A percentile compares a stretch with the other conserved stretches of the same genome.
Conservation (phyloP, 2,888 invertebrate genomes). For the Acholoe squamosa region DNA sequence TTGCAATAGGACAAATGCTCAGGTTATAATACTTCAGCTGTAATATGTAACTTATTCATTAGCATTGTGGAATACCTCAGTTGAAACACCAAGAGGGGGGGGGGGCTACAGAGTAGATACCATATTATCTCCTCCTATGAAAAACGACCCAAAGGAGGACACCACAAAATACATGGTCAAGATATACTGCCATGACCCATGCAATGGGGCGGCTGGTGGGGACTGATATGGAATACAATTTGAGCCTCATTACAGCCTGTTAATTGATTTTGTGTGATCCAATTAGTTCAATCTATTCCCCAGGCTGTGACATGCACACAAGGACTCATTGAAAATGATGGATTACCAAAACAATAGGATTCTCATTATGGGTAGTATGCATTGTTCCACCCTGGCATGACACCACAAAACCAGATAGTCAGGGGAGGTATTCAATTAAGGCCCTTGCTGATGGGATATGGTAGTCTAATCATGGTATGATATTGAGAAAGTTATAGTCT, state of each 20-base stretch:
- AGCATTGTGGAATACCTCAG: too few relatives aligned
- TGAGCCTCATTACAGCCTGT: conserved; percentile 28
- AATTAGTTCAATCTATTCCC: conserved; percentile 52
- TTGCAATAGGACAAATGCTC: too few relatives aligned
- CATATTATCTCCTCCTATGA: too few relatives aligned
- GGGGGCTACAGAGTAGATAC: too few relatives aligned
- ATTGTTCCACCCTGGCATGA: conserved; percentile 32
- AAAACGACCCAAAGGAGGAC: too few relatives aligned
- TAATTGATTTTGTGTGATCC: conserved; percentile 55
- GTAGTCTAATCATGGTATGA: too few relatives aligned
- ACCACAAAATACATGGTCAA: background rate
- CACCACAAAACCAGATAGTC: too few relatives aligned
- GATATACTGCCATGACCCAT: conserved; percentile 9
- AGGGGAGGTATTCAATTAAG: background rate
- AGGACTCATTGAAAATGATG: conserved; percentile 19
- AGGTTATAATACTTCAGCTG: too few relatives aligned
- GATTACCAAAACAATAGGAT: conserved; percentile 41
- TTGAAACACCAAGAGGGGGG: too few relatives aligned
- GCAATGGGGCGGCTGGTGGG: background rate
- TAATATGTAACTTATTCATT: too few relatives aligned
- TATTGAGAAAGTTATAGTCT: too few relatives aligned
- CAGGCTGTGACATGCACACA: background rate
- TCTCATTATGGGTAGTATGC: background rate
- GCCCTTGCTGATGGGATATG: too few relatives aligned
- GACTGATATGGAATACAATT: background rate